phyloP scores from a whole-genome alignment of 2,113 vertebrate species.

The Podilymbus podiceps region DNA sequence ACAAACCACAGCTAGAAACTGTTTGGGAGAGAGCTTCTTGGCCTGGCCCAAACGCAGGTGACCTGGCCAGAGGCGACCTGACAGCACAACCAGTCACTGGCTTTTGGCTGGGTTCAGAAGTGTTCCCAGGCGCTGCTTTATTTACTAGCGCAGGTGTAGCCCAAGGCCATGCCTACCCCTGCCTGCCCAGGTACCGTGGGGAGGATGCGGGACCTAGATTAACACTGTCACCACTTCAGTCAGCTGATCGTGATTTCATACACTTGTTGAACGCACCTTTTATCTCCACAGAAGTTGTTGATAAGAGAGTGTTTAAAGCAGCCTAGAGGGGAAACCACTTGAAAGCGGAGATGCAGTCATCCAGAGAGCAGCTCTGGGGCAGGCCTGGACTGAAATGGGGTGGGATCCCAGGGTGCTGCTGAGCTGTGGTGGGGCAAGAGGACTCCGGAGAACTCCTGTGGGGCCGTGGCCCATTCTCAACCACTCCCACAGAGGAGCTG shows the following conservation, averaged over 20 bases:
- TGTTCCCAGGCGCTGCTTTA: not conserved
- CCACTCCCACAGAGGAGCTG: not conserved
- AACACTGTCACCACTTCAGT: not conserved
- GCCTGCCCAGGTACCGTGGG: not conserved
- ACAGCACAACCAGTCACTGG: not conserved
- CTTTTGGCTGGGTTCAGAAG: not conserved
- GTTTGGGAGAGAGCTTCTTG: not conserved
- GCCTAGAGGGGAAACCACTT: conserved; percentile 32
- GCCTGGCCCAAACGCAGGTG: not conserved
- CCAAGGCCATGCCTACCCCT: not conserved
- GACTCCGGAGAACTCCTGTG: not conserved
- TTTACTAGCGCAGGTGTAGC: not conserved
- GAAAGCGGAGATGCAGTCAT: not conserved
- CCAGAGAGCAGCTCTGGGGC: conserved; percentile 10
- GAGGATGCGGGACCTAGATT: not conserved
- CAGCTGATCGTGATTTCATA: not conserved
- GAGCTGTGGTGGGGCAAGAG: not conserved
- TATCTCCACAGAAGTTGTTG: conserved; percentile 2
- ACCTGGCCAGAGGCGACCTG: accelerated
- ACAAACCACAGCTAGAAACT: not conserved
- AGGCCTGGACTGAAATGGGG: not conserved
- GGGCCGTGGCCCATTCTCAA: not conserved
- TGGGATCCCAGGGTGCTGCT: not conserved
- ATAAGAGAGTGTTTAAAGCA: conserved; percentile 17
- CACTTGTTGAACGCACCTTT: not conserved